Percentiles rank a stretch among this genome's conserved stretches.
Conservation (phyloP, 2,113 vertebrate genomes). For the Papio anubis region DNA sequence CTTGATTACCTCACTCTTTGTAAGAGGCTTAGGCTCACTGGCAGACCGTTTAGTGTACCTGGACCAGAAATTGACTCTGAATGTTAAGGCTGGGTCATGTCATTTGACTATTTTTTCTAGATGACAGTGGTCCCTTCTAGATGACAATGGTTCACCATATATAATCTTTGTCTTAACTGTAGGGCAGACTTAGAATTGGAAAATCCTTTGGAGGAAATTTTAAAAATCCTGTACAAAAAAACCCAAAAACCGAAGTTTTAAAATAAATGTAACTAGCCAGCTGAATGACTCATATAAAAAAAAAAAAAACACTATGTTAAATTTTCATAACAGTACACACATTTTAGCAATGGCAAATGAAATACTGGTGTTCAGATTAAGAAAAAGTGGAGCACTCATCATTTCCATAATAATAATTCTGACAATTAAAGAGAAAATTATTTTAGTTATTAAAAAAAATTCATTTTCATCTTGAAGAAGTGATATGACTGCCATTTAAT, state of each 20-base stretch:
- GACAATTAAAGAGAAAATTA: neutral
- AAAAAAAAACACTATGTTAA: neutral
- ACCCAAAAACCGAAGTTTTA: neutral
- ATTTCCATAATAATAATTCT: slow-evolving; percentile 38
- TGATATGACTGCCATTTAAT: neutral
- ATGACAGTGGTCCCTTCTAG: neutral
- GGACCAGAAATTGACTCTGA: neutral
- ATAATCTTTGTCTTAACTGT: neutral
- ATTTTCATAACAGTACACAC: neutral
- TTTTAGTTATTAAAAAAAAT: neutral
- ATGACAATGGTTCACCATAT: neutral
- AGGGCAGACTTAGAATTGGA: neutral
- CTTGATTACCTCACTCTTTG: slow-evolving; percentile 37
- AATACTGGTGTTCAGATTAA: slow-evolving; percentile 22
- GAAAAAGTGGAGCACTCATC: slow-evolving; percentile 36
- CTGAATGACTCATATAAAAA: neutral
- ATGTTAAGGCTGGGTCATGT: neutral
- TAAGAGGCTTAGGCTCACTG: neutral
- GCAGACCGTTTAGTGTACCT: neutral
- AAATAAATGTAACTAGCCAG: slow-evolving; percentile 9
- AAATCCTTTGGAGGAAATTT: neutral
- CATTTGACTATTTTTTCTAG: neutral
- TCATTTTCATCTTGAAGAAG: neutral
- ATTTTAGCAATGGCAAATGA: slow-evolving; percentile 39
- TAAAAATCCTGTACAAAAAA: neutral